Percentiles rank a stretch among this genome's conserved stretches.
Conservation (phyloP, 2,888 invertebrate species). For the Meta bourneti region DNA sequence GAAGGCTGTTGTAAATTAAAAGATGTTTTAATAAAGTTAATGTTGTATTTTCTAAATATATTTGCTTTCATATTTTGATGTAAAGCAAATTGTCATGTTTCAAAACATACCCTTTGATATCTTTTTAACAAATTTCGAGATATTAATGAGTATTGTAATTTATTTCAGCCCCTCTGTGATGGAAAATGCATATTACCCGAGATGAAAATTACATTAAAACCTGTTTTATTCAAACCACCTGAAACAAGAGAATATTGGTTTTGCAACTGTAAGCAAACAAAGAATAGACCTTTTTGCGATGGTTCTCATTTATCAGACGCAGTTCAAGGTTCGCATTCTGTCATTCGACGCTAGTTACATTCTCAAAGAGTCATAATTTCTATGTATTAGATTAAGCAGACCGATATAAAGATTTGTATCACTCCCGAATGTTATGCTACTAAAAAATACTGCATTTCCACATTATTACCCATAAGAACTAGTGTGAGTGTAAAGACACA, state of each 20-base stretch:
- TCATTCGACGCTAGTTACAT: slow-evolving; percentile 32
- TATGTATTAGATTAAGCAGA: not conserved
- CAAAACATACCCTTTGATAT: no score
- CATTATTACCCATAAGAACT: no score
- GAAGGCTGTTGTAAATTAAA: no score
- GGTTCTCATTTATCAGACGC: slow-evolving; percentile 91
- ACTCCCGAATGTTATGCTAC: no score
- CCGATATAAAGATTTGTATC: no score
- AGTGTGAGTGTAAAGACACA: no score
- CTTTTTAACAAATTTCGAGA: no score
- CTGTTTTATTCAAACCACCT: slow-evolving; percentile 90
- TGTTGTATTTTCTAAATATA: no score
- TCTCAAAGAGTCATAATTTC: not conserved
- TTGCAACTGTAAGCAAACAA: slow-evolving; percentile 98
- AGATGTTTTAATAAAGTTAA: no score
- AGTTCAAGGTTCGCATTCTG: slow-evolving; percentile 83
- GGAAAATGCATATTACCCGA: slow-evolving; percentile 90
- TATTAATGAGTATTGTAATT: slow-evolving; percentile 79
- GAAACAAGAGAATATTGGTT: slow-evolving; percentile 96
- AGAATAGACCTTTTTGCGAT: slow-evolving; percentile 96
- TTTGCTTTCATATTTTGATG: no score
- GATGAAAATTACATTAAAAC: slow-evolving; percentile 88
- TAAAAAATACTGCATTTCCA: no score
- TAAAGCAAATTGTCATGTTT: no score
- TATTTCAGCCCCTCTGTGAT: slow-evolving; percentile 92